Conservation (phyloP, 2,888 invertebrate genomes). For the Dione juno region DNA sequence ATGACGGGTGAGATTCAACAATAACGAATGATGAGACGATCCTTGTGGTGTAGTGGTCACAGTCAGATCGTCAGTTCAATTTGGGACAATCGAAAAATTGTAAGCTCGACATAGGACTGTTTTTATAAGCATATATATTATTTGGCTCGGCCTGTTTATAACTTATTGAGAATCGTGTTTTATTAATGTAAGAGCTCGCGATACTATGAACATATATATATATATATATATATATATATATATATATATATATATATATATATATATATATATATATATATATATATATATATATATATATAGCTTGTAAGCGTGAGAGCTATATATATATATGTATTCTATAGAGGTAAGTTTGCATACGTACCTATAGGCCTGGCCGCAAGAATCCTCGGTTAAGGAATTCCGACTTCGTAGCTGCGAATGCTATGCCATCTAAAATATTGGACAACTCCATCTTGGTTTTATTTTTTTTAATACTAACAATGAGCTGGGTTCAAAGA, state of each 20-base stretch:
- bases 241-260: no score
- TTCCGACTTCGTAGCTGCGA: slow-evolving; percentile 80
- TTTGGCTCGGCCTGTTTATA: background rate
- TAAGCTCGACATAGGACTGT: background rate
- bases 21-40: slow-evolving; percentile 66
- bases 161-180: background rate
- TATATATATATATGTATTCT: background rate
- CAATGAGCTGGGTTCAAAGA: slow-evolving; percentile 81
- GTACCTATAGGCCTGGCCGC: slow-evolving; percentile 30
- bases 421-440: slow-evolving; percentile 84
- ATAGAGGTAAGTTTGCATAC: slow-evolving; percentile 27
- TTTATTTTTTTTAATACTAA: slow-evolving; percentile 79
- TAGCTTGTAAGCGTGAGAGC: no score
- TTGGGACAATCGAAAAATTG: background rate
- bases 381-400: slow-evolving; percentile 74
- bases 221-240: no score
- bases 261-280: no score
- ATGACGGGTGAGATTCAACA: slow-evolving; percentile 82
- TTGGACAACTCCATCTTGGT: slow-evolving; percentile 83
- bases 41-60: slow-evolving; percentile 17
- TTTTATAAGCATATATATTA: background rate
- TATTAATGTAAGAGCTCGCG: background rate
- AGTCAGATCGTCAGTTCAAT: slow-evolving; percentile 7
- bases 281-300: no score
- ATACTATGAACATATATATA: background rate